Evolutionary conservation across 30 jellyfish, hydroid and myxozoan genomes (phyloP).

Genomic region (Cassiopea xamachana): DNA sequence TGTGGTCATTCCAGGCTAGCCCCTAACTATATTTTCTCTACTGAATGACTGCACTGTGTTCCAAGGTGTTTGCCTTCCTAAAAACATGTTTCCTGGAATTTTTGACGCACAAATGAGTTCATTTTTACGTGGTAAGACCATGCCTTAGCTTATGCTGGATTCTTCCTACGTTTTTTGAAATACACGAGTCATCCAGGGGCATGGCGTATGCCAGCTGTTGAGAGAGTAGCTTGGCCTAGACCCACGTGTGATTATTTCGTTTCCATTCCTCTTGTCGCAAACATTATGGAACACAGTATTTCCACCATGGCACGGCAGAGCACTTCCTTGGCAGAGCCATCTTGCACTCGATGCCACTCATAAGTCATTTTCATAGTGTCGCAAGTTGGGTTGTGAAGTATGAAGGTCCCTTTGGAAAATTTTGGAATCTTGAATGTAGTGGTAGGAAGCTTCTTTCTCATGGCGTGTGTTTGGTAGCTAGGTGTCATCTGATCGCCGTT

Average conservation of each 20-base stretch:
- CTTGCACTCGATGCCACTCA: background rate
- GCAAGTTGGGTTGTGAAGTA: background rate
- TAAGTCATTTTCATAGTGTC: background rate
- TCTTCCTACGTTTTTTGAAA: too few species aligned
- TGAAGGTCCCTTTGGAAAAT: background rate
- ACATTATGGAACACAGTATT: constrained; percentile 10
- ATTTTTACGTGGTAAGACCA: background rate
- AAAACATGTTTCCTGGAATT: constrained; percentile 4
- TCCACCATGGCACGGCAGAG: constrained; percentile 68
- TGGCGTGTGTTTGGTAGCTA: too few species aligned
- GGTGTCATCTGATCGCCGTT: too few species aligned
- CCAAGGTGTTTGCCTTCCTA: too few species aligned
- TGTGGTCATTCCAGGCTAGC: background rate
- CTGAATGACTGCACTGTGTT: background rate
- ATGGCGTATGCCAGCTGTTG: too few species aligned
- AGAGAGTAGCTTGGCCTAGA: too few species aligned
- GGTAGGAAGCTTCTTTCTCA: too few species aligned
- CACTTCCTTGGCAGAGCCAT: constrained; percentile 80
- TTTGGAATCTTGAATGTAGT: too few species aligned
- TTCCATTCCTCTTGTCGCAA: background rate
- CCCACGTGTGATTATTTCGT: too few species aligned
- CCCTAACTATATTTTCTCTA: constrained; percentile 3
- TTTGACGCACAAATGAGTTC: too few species aligned
- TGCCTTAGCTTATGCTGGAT: background rate
- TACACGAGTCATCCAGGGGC: too few species aligned